Evolutionary conservation across 2,888 invertebrate genomes (phyloP).

Genomic region (Limnephilus lunatus): DNA sequence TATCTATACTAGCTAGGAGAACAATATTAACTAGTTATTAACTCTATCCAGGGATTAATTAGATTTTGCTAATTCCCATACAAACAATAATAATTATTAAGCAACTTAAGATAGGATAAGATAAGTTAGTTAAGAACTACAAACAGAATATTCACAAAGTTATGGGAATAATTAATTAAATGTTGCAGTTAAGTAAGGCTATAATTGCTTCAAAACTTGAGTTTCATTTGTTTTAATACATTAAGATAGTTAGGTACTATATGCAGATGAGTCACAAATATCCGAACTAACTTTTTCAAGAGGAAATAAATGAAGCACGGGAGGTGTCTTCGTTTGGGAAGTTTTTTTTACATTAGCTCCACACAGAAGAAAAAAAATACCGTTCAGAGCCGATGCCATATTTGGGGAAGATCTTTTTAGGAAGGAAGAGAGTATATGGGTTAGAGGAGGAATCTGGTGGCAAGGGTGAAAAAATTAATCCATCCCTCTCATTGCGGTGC

Average conservation of each 20-base stretch:
- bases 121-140: background rate
- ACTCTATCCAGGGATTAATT: background rate
- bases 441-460: too few species aligned
- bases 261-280: too few species aligned
- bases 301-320: background rate
- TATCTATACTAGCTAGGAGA: background rate
- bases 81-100: background rate
- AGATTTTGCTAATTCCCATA: background rate
- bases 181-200: background rate
- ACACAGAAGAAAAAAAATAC: too few species aligned
- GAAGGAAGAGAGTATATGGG: too few species aligned
- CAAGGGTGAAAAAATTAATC: too few species aligned
- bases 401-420: too few species aligned
- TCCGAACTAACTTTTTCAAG: background rate
- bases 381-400: too few species aligned
- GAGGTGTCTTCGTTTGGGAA: too few species aligned
- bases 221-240: background rate
- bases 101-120: background rate
- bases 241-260: too few species aligned
- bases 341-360: too few species aligned
- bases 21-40: background rate
- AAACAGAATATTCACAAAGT: background rate
- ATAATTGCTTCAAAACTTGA: background rate
- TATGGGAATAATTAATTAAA: background rate
- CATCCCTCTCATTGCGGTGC: too few species aligned